Evolutionary conservation across 2,888 invertebrate species (phyloP), one percentile per base, ranked within the genome.

Genomic region (Dynastes hyllus): DNA sequence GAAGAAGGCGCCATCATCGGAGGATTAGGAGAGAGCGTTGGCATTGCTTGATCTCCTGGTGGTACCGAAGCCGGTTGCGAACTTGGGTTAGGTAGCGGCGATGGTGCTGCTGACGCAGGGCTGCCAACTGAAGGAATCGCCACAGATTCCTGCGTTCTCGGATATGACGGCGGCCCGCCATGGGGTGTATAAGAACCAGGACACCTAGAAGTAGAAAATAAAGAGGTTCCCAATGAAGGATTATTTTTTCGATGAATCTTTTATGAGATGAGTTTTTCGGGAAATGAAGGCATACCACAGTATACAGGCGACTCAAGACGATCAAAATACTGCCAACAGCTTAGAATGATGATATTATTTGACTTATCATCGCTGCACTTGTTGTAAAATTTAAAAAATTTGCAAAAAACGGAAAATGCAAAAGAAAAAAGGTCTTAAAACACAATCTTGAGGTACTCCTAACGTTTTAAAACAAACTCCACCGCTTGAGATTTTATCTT

Each of bases 21-120:
- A 66, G 92, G 92, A 83, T 94, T 94, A 53, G 95, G 95, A 80
- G 95, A 95, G 78, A 94, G 88, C 8, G 93, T 93, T 3, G 94
- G 94, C 93, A 94, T 94, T 37, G 92, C 91, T 76, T 93, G 92
- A 82, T 93, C 93, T 13, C 82, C 90, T 67, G 93, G 92, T 80
- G 93, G 93, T 81, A 93, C 93, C 13, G 93, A 93, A 9, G 93
- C 92, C 81, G 93, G 94, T 71, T 95, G 94, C 81, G 94, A 94
- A 85, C 92, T 92, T 45, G 93, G 92, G 83, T 94, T 93, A 77
- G 94, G 92, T 81, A 94, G 89, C 37, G 94, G 95, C 76, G 94
- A 94, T 2, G 94, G 93, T 91, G 81, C 90, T 37, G 83, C 85
- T 27, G 84, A 85, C 1, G 87, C 75, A 84, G 88, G 85, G 77